Percentiles rank a stretch among this genome's conserved stretches.
phyloP scores from a whole-genome alignment of 2,113 vertebrate species.

The Oreochromis tanganicae region DNA sequence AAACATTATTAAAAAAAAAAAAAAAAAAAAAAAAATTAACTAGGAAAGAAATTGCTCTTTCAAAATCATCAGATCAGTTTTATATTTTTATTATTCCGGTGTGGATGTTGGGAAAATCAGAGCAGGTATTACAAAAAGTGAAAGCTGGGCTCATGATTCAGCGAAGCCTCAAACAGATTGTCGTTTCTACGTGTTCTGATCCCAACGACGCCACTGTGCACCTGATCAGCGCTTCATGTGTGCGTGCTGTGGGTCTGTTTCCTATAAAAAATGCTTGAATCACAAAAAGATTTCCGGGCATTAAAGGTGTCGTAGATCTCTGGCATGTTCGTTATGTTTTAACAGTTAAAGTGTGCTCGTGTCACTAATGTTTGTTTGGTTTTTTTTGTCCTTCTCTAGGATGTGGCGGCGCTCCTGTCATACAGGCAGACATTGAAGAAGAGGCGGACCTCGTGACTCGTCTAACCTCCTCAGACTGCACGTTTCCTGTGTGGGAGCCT shows the following conservation, averaged over 20 bases:
- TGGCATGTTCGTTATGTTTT: not conserved
- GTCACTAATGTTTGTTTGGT: not conserved
- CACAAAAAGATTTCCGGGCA: not conserved
- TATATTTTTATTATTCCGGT: not conserved
- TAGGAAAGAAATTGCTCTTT: not conserved
- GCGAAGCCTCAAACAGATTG: accelerated
- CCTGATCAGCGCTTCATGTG: not conserved
- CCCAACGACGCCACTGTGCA: accelerated
- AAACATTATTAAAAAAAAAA: too few species aligned
- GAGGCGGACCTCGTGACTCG: not conserved
- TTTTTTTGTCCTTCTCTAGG: not conserved
- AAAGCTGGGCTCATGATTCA: not conserved
- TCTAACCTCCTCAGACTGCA: not conserved
- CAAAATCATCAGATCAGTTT: not conserved
- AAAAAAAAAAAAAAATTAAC: accelerated
- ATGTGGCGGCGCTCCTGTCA: slow-evolving; percentile 11
- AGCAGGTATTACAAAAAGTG: not conserved
- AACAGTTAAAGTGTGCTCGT: not conserved
- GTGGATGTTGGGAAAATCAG: not conserved
- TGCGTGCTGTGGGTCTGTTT: not conserved
- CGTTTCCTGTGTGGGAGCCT: not conserved
- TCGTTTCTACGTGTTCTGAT: not conserved
- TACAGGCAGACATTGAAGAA: not conserved
- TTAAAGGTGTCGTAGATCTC: accelerated
- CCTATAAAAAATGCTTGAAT: accelerated